Evolutionary conservation across 2,113 vertebrate genomes (phyloP).

Genomic region (Polyodon spathula): DNA sequence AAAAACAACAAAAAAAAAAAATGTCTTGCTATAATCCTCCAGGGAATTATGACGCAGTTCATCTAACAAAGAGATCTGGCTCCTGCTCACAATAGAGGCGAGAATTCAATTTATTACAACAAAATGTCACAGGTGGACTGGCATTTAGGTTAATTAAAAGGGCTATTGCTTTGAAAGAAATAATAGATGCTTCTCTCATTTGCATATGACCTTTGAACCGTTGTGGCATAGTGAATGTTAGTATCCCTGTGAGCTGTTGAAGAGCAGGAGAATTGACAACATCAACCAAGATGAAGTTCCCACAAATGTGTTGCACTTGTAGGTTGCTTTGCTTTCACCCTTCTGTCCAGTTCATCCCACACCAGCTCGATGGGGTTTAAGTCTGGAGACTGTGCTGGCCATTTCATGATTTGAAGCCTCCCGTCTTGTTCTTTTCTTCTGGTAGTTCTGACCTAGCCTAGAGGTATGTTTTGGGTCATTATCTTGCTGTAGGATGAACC

Average conservation of each 20-base stretch:
- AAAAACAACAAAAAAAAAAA: too few species aligned
- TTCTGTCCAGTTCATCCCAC: too few species aligned
- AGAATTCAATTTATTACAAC: constrained; percentile 30
- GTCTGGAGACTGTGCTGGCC: too few species aligned
- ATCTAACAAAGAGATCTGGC: constrained; percentile 12
- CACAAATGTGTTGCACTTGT: too few species aligned
- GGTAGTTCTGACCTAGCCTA: too few species aligned
- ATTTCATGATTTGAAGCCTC: too few species aligned
- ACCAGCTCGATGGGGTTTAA: too few species aligned
- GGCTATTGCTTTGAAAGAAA: constrained; percentile 26
- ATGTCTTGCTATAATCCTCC: constrained; percentile 6
- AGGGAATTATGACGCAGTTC: constrained; percentile 11
- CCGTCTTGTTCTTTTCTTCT: too few species aligned
- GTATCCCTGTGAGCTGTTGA: constrained; percentile 9
- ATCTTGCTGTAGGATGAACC: too few species aligned
- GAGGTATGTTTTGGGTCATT: too few species aligned
- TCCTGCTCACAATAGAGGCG: constrained; percentile 18
- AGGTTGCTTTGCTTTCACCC: too few species aligned
- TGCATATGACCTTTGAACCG: constrained; percentile 19
- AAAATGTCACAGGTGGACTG: constrained; percentile 31
- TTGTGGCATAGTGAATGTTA: constrained; percentile 14
- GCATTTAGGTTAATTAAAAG: constrained; percentile 37
- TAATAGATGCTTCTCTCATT: constrained; percentile 25
- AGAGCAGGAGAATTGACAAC: constrained; percentile 19
- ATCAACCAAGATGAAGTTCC: too few species aligned